Evolutionary conservation across 2,113 vertebrate genomes (phyloP).

Genomic region (Polypterus bichir): DNA sequence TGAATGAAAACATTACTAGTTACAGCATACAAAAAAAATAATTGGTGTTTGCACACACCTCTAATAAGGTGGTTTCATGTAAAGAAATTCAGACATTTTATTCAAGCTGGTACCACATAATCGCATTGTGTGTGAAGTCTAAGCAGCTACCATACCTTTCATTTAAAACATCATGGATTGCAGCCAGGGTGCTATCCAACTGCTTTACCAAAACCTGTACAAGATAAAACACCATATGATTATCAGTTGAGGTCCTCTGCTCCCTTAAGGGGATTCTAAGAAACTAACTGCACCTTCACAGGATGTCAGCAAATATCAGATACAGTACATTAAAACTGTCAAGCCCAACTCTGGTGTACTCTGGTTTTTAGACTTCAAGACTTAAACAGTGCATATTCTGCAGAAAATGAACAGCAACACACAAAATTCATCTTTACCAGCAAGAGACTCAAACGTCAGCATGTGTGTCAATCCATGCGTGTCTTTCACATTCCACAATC

Average conservation of each 20-base stretch:
- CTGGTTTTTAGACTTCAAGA: slow-evolving; percentile 15
- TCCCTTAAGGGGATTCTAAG: slow-evolving; percentile 29
- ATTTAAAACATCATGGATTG: slow-evolving; percentile 88
- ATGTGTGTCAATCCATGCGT: neutral
- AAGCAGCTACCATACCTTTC: slow-evolving; percentile 66
- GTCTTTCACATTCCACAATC: too few relatives aligned
- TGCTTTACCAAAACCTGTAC: slow-evolving; percentile 88
- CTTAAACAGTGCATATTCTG: neutral
- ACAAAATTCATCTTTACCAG: slow-evolving; percentile 4
- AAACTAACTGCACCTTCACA: slow-evolving; percentile 22
- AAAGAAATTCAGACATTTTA: too few relatives aligned
- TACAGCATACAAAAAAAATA: too few relatives aligned
- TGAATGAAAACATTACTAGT: too few relatives aligned
- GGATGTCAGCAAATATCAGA: slow-evolving; percentile 26
- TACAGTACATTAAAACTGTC: slow-evolving; percentile 16
- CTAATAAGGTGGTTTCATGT: too few relatives aligned
- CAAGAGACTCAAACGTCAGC: neutral
- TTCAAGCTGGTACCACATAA: too few relatives aligned
- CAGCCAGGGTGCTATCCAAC: slow-evolving; percentile 89
- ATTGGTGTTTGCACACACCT: too few relatives aligned
- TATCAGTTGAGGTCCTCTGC: slow-evolving; percentile 9
- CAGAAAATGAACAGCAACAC: too few relatives aligned
- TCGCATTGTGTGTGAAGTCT: too few relatives aligned
- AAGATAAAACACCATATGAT: neutral
- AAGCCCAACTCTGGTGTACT: slow-evolving; percentile 12